Base-by-base conservation (phyloP, 2,797 vertebrate genomes). In the Smutsia gigantea region DNA sequence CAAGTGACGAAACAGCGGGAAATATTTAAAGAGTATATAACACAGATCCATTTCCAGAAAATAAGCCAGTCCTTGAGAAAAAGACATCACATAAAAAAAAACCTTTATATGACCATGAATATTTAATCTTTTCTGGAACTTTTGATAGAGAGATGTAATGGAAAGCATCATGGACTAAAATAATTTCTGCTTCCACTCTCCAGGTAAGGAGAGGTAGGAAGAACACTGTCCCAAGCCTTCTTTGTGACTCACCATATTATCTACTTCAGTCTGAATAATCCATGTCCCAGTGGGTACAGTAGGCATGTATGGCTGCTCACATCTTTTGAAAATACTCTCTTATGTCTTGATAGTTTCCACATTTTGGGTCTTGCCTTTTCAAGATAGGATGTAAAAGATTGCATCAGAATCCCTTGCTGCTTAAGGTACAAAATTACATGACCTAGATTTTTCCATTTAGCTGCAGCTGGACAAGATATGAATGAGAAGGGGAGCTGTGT, bases 1-100 rank as follows among this genome's bases (percentile, higher is more conserved):
- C 39, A 95, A 94, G 51, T 87, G 39, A n/a, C 59, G 86, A 86
- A 74, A 83, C 23, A 68, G 15, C 57, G 74, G 71, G 57, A 78
- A 63, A 74, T 90, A 68, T 78, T 81, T 87, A 87, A 46, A 39
- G 31, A 34, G 1, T 15, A n/a, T 31, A 6, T 89, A 72, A 46
- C 39, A 13, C 29, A 94, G n/a, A 66, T 23, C 5, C 51, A 49
- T 75, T 90, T 95, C 17, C 39, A 92, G 78, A 72, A 95, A 93
- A 55, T 14, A 92, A 85, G 23, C 23, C 55, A 84, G 15, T 72
- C n/a, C 27, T 91, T 79, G 72, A 83, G 77, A 74, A 96, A 93
- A 85, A 29, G 31, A 55, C 21, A 87, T 64, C 37, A 19, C 23
- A 59, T n/a, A 74, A 77, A 49, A 46, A 29, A 37, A 78, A 59